Conservation (phyloP, 2,113 vertebrate genomes). For the Leucosticte australis region DNA sequence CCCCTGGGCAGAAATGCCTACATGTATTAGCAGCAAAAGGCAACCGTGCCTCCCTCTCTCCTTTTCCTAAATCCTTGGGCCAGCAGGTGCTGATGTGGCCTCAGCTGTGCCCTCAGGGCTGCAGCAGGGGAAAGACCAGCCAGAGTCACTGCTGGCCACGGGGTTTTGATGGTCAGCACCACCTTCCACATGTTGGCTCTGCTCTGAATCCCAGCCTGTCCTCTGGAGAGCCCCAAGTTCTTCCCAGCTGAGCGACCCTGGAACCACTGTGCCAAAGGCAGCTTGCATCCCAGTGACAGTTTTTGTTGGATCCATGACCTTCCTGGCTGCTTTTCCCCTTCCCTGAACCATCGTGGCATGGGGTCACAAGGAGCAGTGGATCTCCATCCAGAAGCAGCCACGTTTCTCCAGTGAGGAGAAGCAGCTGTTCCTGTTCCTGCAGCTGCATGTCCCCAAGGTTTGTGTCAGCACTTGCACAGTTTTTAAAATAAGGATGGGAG, state of each 20-base stretch:
- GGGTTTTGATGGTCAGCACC: not conserved
- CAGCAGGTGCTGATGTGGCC: not conserved
- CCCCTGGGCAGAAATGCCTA: not conserved
- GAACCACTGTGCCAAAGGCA: not conserved
- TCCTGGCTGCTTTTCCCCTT: not conserved
- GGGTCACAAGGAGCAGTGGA: not conserved
- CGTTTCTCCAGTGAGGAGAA: not conserved
- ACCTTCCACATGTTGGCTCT: not conserved
- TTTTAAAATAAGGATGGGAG: not conserved
- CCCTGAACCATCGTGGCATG: rapidly evolving
- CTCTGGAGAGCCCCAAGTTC: not conserved
- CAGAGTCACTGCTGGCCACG: not conserved
- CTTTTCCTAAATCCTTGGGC: not conserved
- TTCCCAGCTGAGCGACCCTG: not conserved
- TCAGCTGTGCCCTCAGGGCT: not conserved
- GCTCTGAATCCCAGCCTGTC: not conserved
- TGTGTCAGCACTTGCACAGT: not conserved
- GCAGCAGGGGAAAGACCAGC: not conserved
- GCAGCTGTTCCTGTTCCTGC: not conserved
- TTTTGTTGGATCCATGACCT: not conserved
- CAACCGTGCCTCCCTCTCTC: not conserved
- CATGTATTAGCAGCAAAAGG: not conserved
- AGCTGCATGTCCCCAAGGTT: not conserved
- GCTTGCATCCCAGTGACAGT: not conserved
- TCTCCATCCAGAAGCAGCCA: not conserved